Evolutionary conservation across 92 coral and sea anemone genomes (phyloP), one percentile per base, ranked within the genome.

Genomic region (Siderastrea radians): DNA sequence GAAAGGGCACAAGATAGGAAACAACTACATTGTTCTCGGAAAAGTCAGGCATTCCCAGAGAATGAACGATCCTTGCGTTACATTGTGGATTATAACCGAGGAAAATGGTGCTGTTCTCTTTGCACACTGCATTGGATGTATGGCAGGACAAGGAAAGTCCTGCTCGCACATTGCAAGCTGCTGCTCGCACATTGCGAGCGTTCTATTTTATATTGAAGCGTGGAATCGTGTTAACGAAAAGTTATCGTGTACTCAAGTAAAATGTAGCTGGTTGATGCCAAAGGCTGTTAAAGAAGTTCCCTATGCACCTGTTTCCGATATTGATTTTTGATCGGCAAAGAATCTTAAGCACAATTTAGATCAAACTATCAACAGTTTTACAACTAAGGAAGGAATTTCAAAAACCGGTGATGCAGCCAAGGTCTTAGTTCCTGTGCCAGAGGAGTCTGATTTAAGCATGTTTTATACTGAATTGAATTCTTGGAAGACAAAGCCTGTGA

Each of bases 71-170:
- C 85, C 86, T 9, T 80, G 19, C 38, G 90, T 86, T 63, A 55
- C 79, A 4, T 57, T 90, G 79, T 90, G 87, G 91, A 86, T 90
- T 7, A 90, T 86, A 55, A 80, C 91, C 45, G 87, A 87, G 55
- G 70, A 75, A 46, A 69, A 87, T 91, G 88, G 94, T 72, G 75
- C 94, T 48, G 68, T 90, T 64, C 80, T 79, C 63, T 65, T 73
- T 47, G 90, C 93, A 58, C 93, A 90, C 73, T 90, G 87, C 61
- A 9, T 71, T 19, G 89, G 85, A 71, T 91, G 92, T 82, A 87
- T 73, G 92, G 92, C 94, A 61, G 94, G 94, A 43, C 94, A 75
- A 75, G 92, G 85, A 67, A 89, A 91, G 81, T 81, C 84, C 83
- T 91, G 92, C 74, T 90, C 91, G 19, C n/a, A n/a, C n/a, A n/a